Evolutionary conservation across 2,113 vertebrate species (phyloP).

Genomic region (Phyllostomus hastatus): DNA sequence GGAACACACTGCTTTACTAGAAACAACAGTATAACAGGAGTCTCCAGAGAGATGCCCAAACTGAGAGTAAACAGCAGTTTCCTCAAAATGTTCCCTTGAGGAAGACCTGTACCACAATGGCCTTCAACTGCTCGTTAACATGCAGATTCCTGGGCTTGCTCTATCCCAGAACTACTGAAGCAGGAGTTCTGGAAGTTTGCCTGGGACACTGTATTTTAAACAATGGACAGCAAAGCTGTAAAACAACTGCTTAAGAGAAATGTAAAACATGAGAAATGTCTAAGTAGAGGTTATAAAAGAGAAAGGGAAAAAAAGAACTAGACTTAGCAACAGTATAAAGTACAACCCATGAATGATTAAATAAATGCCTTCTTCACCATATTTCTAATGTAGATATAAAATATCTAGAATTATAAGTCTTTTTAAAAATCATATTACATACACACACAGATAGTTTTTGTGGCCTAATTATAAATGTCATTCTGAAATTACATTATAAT

Average conservation of each 20-base stretch:
- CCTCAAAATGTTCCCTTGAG: constrained; percentile 4
- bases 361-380: not conserved
- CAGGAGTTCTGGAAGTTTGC: not conserved
- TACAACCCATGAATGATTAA: not conserved
- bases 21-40: not conserved
- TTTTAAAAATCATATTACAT: not conserved
- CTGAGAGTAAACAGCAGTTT: not conserved
- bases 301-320: not conserved
- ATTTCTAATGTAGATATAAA: not conserved
- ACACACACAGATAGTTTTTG: not conserved
- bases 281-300: not conserved
- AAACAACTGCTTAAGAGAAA: not conserved
- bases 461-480: constrained; percentile 22
- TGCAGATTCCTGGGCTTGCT: not conserved
- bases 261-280: constrained; percentile 6
- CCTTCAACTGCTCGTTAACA: not conserved
- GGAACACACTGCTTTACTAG: not conserved
- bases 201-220: not conserved
- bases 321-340: not conserved
- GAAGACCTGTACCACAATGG: not conserved
- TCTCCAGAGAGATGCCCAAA: not conserved
- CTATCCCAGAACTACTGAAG: not conserved
- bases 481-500: constrained; percentile 4
- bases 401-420: not conserved
- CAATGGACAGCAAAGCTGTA: not conserved